Evolutionary conservation across 2,113 vertebrate genomes (phyloP).

Genomic region (Arenaria interpres): DNA sequence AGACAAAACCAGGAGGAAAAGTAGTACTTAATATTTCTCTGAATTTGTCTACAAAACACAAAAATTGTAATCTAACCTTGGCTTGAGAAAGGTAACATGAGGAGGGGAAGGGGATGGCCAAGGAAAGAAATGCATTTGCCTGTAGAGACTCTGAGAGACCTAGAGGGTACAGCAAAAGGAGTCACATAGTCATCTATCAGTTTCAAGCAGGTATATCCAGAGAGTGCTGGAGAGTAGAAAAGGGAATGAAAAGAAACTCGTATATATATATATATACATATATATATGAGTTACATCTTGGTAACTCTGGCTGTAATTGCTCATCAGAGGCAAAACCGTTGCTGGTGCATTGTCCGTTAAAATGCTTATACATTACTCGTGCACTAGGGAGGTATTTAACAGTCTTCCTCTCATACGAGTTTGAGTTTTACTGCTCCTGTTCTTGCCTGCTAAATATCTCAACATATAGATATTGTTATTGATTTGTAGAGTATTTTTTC

Average conservation of each 20-base stretch:
- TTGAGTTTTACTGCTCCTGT: neutral
- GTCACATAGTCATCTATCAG: neutral
- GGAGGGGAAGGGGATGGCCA: neutral
- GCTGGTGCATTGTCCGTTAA: neutral
- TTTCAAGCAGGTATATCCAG: neutral
- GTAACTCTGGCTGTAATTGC: neutral
- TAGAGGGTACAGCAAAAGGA: neutral
- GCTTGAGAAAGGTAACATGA: neutral
- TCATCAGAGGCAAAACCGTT: neutral
- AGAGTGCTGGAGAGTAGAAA: neutral
- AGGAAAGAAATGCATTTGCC: neutral
- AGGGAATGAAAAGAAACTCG: neutral
- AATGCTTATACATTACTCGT: neutral
- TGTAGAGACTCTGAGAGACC: neutral
- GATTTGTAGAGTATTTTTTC: neutral
- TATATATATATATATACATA: fast-evolving
- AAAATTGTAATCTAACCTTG: neutral
- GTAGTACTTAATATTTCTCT: neutral
- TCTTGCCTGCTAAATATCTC: neutral
- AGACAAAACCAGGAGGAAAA: neutral
- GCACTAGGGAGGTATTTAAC: neutral
- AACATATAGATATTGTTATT: neutral
- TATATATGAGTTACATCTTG: neutral
- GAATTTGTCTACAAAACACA: neutral
- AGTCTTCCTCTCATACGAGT: neutral